phyloP scores from a whole-genome alignment of 2,797 vertebrate species.

The Paratrypauchen microcephalus region DNA sequence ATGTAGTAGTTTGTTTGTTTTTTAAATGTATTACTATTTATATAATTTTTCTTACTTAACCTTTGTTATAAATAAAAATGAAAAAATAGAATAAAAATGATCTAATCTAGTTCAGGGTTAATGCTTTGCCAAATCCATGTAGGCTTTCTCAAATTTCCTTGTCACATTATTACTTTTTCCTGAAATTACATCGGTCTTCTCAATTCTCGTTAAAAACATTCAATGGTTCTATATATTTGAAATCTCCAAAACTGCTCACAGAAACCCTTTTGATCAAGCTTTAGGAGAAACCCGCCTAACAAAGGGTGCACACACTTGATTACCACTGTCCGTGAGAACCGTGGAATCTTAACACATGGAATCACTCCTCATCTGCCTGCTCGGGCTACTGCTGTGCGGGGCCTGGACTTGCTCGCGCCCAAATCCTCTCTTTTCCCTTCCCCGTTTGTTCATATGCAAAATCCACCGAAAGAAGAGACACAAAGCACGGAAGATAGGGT shows the following conservation, averaged over 20 bases:
- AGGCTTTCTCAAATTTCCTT: not conserved
- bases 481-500: constrained; percentile 81
- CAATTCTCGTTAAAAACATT: not conserved
- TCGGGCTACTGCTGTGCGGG: constrained; percentile 71
- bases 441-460: constrained; percentile 83
- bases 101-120: not conserved
- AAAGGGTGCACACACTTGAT: constrained; percentile 75
- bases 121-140: not conserved
- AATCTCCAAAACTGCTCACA: not conserved
- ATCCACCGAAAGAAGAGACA: constrained; percentile 78
- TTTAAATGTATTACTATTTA: too few relatives aligned
- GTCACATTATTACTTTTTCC: not conserved
- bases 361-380: constrained; percentile 70
- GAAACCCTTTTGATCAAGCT: constrained; percentile 25
- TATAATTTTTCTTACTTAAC: too few relatives aligned
- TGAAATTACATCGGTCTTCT: not conserved
- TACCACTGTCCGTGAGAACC: constrained; percentile 75
- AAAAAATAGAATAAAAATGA: not conserved
- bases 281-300: constrained; percentile 52
- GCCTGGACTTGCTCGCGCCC: constrained; percentile 53
- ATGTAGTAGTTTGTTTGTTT: too few relatives aligned
- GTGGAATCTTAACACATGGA: constrained; percentile 72
- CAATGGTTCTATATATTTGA: not conserved
- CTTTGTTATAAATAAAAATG: too few relatives aligned
- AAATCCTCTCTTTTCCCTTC: constrained; percentile 73